phyloP scores from a whole-genome alignment of 2,113 vertebrate genomes.

The Thamnaconus septentrionalis region DNA sequence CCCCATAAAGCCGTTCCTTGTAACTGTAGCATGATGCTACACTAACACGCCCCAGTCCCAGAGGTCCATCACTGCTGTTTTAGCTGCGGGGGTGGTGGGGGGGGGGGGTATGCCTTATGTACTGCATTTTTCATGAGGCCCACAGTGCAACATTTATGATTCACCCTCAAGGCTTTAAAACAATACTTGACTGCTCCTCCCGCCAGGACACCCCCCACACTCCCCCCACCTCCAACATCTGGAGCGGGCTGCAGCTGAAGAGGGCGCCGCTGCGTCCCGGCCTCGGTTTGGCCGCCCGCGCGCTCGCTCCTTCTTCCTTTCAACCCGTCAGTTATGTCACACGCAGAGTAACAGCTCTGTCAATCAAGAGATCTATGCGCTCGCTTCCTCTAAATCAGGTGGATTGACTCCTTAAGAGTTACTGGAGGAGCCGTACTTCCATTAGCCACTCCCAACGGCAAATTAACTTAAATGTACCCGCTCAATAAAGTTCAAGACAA shows the following conservation, averaged over 20 bases:
- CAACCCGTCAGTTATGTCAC: constrained; percentile 63
- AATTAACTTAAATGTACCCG: constrained; percentile 81
- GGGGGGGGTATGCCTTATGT: constrained; percentile 4
- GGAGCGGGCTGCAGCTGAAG: constrained; percentile 19
- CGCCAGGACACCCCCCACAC: constrained; percentile 27
- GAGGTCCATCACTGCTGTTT: constrained; percentile 56
- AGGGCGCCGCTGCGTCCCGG: background rate
- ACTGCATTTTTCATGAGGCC: constrained; percentile 75
- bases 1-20: constrained; percentile 35
- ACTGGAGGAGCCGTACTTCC: constrained; percentile 75
- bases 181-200: constrained; percentile 68
- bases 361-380: constrained; percentile 77
- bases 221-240: constrained; percentile 29
- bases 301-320: constrained; percentile 14
- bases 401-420: constrained; percentile 78
- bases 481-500: constrained; percentile 79
- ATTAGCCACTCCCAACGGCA: constrained; percentile 80
- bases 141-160: constrained; percentile 76
- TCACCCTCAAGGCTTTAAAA: constrained; percentile 64
- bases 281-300: background rate
- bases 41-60: constrained; percentile 56
- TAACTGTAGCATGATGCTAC: constrained; percentile 54
- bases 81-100: constrained; percentile 40
- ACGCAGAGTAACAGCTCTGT: constrained; percentile 72
- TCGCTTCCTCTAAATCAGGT: constrained; percentile 78